These are phyloP conservation scores for Calyptommatus sinebrachiatus DNA, from an alignment of 2,113 vertebrate genomes.

Conservation along the genomic window DNA sequence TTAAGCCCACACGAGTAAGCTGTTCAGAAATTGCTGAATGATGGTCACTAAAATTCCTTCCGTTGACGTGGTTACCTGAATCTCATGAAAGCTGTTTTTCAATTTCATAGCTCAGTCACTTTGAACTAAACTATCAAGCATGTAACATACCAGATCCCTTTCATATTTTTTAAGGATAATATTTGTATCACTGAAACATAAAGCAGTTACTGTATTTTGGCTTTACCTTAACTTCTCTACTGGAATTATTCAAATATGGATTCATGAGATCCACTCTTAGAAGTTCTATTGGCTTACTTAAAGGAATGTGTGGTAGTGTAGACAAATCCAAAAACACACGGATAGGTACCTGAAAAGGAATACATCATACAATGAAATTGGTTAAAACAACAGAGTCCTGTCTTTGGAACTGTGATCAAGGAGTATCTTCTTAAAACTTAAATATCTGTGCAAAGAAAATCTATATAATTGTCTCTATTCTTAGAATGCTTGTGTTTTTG, in stretches of 20 bases:
- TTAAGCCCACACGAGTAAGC: no score
- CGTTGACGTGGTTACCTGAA: no score
- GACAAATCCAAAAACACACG: constrained; percentile 92
- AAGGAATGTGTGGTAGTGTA: constrained; percentile 78
- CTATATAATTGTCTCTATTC: not conserved
- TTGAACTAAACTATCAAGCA: not conserved
- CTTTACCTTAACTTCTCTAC: constrained; percentile 86
- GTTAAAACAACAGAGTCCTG: not conserved
- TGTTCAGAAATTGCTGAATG: no score
- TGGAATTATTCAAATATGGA: constrained; percentile 75
- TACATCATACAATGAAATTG: not conserved
- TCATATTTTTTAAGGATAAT: not conserved
- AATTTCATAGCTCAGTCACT: no score
- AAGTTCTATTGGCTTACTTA: constrained; percentile 88
- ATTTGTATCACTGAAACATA: not conserved
- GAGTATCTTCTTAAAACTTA: not conserved
- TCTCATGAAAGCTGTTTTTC: no score
- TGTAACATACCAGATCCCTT: not conserved
- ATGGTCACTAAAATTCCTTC: no score
- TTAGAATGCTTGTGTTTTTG: not conserved
- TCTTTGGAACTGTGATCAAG: not conserved
- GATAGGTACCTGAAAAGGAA: constrained; percentile 82
- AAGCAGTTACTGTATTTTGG: not conserved
- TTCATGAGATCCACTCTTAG: constrained; percentile 91
- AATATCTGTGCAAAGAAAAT: not conserved